phyloP scores from a whole-genome alignment of 2,113 vertebrate species.

The Antennarius striatus region DNA sequence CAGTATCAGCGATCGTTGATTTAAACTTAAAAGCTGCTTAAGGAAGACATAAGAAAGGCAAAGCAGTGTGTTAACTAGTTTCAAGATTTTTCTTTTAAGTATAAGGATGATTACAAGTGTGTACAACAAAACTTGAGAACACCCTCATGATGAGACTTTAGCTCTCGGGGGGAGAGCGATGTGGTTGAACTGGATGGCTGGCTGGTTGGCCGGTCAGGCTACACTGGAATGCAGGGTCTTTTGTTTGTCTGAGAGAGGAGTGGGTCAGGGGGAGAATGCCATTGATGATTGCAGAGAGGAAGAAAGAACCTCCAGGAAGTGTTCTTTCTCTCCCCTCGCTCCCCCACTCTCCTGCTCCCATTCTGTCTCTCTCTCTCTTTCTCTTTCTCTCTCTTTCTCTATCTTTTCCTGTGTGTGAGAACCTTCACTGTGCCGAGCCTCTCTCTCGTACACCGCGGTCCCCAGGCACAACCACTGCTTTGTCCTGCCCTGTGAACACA shows the following conservation, averaged over 20 bases:
- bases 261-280: conserved; percentile 81
- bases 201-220: conserved; percentile 75
- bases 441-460: conserved; percentile 73
- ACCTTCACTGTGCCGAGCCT: conserved; percentile 71
- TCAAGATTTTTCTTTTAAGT: neutral
- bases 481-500: conserved; percentile 81
- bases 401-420: conserved; percentile 76
- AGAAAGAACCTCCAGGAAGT: conserved; percentile 83
- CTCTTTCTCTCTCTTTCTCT: conserved; percentile 34
- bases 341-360: conserved; percentile 53
- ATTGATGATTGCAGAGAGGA: conserved; percentile 83
- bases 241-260: conserved; percentile 81
- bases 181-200: conserved; percentile 67
- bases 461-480: conserved; percentile 81
- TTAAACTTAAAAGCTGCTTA: no score
- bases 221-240: conserved; percentile 80
- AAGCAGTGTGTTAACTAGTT: neutral
- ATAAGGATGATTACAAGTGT: conserved; percentile 9
- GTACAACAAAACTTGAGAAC: conserved; percentile 18
- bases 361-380: conserved; percentile 55
- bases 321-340: conserved; percentile 57
- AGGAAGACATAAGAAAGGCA: neutral
- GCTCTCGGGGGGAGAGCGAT: conserved; percentile 72
- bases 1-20: neutral
- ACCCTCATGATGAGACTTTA: conserved; percentile 40